Percentiles rank a stretch among this genome's conserved stretches.
phyloP scores from a whole-genome alignment of 2,888 invertebrate genomes.

The Drosophila anceps region DNA sequence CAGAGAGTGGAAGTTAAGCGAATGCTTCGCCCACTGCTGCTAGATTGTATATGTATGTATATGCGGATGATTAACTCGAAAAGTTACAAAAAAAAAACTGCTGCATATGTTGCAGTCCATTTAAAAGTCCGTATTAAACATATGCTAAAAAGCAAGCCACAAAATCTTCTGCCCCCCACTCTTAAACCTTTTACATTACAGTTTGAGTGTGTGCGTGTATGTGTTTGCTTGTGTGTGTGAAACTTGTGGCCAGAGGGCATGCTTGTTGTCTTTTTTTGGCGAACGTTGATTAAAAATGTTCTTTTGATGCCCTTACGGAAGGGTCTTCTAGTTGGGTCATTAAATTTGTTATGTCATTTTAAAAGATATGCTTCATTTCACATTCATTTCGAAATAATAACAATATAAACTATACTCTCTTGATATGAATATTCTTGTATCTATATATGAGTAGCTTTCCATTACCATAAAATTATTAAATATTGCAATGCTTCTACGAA shows the following conservation, averaged over 20 bases:
- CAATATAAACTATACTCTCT: no score
- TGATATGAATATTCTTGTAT: no score
- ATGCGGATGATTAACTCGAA: conserved; percentile 45
- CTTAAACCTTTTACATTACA: background rate
- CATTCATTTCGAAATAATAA: no score
- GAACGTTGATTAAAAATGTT: conserved; percentile 58
- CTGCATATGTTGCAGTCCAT: conserved; percentile 38
- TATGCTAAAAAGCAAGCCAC: conserved; percentile 7
- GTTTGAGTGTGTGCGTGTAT: background rate
- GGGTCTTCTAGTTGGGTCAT: background rate
- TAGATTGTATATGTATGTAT: conserved; percentile 22
- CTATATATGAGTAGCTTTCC: no score
- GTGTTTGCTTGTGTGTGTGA: conserved; percentile 19
- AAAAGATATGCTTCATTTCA: background rate
- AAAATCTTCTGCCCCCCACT: background rate
- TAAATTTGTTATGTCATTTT: background rate
- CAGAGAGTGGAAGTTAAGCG: background rate
- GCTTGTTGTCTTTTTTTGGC: conserved; percentile 20
- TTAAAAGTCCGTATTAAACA: conserved; percentile 33
- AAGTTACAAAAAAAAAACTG: conserved; percentile 40
- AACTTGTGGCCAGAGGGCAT: conserved; percentile 31
- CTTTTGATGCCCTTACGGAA: conserved; percentile 10
- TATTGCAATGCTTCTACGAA: no score
- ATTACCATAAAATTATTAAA: no score
- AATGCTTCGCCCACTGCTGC: conserved; percentile 15